Evolutionary conservation across 2,888 invertebrate species (phyloP).

Genomic region (Julus scanicus): DNA sequence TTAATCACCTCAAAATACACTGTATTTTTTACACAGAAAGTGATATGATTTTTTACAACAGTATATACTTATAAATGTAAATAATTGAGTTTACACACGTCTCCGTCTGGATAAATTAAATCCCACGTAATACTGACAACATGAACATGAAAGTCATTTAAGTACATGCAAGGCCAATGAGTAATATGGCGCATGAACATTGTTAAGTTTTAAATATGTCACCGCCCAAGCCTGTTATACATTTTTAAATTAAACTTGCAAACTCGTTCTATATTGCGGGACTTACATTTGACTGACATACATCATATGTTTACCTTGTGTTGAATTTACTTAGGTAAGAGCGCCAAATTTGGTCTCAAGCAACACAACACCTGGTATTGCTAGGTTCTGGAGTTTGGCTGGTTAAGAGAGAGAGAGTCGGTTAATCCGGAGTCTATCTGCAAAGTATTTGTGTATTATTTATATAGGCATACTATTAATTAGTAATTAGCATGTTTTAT

Average conservation of each 20-base stretch:
- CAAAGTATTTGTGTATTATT: too few species aligned
- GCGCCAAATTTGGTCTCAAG: neutral
- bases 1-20: too few species aligned
- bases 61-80: neutral
- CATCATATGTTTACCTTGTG: slow-evolving; percentile 12
- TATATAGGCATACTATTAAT: too few species aligned
- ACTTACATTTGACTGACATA: neutral
- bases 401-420: neutral
- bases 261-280: neutral
- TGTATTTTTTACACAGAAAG: too few species aligned
- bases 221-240: neutral
- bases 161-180: neutral
- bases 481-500: too few species aligned
- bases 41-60: too few species aligned
- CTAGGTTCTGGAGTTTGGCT: neutral
- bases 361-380: neutral
- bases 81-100: neutral
- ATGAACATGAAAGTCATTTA: neutral
- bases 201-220: neutral
- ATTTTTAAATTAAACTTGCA: neutral
- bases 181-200: neutral
- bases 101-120: neutral
- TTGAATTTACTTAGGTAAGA: neutral
- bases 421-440: neutral
- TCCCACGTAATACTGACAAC: neutral